These are phyloP conservation scores for Scytalopus superciliaris DNA, from an alignment of 2,113 vertebrate genomes.

Conservation along the genomic window DNA sequence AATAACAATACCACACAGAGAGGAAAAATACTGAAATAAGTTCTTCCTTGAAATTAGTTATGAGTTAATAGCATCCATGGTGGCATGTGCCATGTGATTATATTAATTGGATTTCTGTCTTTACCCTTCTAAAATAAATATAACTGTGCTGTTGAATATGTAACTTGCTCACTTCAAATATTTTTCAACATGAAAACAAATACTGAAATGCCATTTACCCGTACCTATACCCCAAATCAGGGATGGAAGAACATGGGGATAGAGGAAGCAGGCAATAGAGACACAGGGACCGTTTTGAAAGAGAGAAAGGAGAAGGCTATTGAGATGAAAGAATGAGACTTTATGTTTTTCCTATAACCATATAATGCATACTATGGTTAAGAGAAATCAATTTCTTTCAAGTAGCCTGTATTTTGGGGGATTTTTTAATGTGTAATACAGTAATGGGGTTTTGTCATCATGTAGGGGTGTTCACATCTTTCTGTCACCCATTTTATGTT, in stretches of 20 bases:
- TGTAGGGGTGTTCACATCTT: not conserved
- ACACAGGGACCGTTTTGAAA: not conserved
- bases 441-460: not conserved
- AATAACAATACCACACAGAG: not conserved
- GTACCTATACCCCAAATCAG: not conserved
- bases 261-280: not conserved
- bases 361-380: not conserved
- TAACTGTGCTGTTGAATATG: not conserved
- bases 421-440: not conserved
- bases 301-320: not conserved
- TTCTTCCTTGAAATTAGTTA: not conserved
- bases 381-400: not conserved
- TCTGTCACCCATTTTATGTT: not conserved
- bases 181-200: not conserved
- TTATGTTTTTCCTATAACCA: not conserved
- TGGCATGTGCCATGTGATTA: not conserved
- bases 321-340: not conserved
- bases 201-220: not conserved
- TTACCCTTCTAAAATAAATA: not conserved
- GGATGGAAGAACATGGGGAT: rapidly evolving
- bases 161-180: not conserved
- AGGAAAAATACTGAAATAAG: not conserved
- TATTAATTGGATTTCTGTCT: not conserved
- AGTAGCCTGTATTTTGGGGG: not conserved
- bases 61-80: not conserved